Evolutionary conservation across 2,888 invertebrate genomes (phyloP), one percentile per base, ranked within the genome.

Genomic region (Coelopa pilipes): DNA sequence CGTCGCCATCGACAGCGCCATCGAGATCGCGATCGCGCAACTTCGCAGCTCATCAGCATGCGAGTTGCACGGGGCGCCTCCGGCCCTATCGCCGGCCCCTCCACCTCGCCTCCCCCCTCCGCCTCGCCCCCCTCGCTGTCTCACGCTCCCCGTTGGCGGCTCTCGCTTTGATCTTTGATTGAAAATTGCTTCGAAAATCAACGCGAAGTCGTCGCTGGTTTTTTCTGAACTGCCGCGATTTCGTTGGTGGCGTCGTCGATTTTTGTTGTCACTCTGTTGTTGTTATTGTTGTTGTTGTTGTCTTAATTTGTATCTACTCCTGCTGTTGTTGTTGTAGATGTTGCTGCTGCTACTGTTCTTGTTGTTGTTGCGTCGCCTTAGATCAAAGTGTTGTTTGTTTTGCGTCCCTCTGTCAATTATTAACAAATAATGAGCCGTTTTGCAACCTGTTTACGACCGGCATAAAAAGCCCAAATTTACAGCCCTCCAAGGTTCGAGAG

Each of bases 121-220:
- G 9, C 24, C 57, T 59, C 57, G 57, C 9, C 24, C 57, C 24
- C 24, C 24, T 3, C 21, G 19, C 3, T 12, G 13, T 21, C 47
- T 65, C 19, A 19, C 47, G 19, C n/a, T 45, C 46, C 19, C n/a
- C 47, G 46, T 46, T 47, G 47, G 65, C 65, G 65, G 46, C 19
- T 15, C 17, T 7, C 46, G 9, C 65, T 65, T 65, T 65, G 65
- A 65, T 65, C 45, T 65, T 65, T 65, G 65, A 65, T 65, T 65
- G 65, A 65, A 65, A 65, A 65, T 65, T 65, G 65, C 65, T 65
- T 65, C 46, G 65, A 47, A 65, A 65, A 65, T 65, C 47, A 47
- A 65, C 34, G 63, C 34, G 45, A 46, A 17, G 15, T 65, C 46
- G 3, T 9, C 45, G 13, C 17, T 63, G 45, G 12, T 63, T 45